Evolutionary conservation across 2,113 vertebrate genomes (phyloP), one percentile per base, ranked within the genome.

Genomic region (Protomyctophum bolini): DNA sequence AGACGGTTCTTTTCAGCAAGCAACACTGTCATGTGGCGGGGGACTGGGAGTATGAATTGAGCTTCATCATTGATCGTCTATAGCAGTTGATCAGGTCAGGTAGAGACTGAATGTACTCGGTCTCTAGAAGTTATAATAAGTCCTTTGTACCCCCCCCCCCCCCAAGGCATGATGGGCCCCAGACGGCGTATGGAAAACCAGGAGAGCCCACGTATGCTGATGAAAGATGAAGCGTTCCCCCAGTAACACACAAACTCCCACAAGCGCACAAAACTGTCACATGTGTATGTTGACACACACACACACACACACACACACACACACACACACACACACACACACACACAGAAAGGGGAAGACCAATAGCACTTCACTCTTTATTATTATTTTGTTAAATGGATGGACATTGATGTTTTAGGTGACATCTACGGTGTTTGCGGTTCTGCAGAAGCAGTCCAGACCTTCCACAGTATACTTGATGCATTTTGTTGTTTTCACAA

Each of bases 141-240:
- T 41, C 33, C 0, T 41, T 4, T 41, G 33, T 41, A 41, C 33
- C 33, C 33, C 33, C 33, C 33, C 33, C 33, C 77, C 60, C 64
- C 71, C 67, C 59, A 51, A 93, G 92, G 84, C 81, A 88, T 92
- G 90, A 91, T 92, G 89, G 92, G 85, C 52, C 90, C 88, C 21
- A 82, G 91, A 70, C 89, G 85, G 57, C 86, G 86, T 8, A 79
- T 90, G 81, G 91, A 90, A 68, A 92, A 91, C 84, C 91, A 92
- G 87, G 91, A 92, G 73, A 91, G 89, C 73, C 90, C 84, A 0
- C 87, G 89, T 81, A 85, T 91, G 92, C 74, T 91, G 81, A 91
- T 91, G 81, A 92, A 92, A 90, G 93, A 92, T 2, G 89, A 93
- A 83, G 66, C 87, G 33, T 92, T 93, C 82, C 90, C 91, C 73